These are phyloP conservation scores for Astyanax mexicanus DNA, from an alignment of 2,797 vertebrate species.

Conservation along the genomic window DNA sequence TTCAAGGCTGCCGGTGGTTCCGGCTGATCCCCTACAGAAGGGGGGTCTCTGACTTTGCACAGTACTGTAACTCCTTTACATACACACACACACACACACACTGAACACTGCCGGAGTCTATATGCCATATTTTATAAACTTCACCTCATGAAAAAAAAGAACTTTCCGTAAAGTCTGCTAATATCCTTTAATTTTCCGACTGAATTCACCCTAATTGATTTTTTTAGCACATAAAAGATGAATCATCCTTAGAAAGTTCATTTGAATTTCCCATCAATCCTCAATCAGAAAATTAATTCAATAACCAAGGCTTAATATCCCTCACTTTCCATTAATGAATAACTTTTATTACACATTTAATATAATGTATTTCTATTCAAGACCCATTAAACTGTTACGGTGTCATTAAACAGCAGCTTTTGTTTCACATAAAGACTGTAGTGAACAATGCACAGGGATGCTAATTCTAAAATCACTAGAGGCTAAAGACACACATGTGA, in stretches of 20 bases:
- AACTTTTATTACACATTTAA: slow-evolving; percentile 21
- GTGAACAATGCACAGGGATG: neutral
- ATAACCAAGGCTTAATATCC: slow-evolving; percentile 23
- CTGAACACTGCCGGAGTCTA: no score
- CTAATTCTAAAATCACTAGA: no score
- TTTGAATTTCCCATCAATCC: slow-evolving; percentile 46
- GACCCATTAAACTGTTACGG: slow-evolving; percentile 25
- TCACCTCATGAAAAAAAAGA: neutral
- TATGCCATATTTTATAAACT: neutral
- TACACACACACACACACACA: no score
- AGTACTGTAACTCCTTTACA: no score
- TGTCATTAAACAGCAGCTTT: slow-evolving; percentile 24
- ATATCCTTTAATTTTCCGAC: slow-evolving; percentile 49
- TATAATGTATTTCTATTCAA: slow-evolving; percentile 26
- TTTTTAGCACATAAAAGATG: slow-evolving; percentile 24
- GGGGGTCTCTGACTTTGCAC: no score
- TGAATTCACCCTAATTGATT: slow-evolving; percentile 40
- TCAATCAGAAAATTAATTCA: slow-evolving; percentile 28
- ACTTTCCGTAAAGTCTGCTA: slow-evolving; percentile 1
- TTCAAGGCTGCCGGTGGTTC: no score
- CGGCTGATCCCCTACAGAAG: no score
- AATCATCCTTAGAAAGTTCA: slow-evolving; percentile 23
- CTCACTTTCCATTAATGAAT: slow-evolving; percentile 26
- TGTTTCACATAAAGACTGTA: slow-evolving; percentile 4
- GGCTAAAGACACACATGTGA: neutral